Percentiles rank a stretch among this genome's conserved stretches.
Conservation (phyloP, 1,140 invertebrate genomes). For the Lordiphosa mommai region DNA sequence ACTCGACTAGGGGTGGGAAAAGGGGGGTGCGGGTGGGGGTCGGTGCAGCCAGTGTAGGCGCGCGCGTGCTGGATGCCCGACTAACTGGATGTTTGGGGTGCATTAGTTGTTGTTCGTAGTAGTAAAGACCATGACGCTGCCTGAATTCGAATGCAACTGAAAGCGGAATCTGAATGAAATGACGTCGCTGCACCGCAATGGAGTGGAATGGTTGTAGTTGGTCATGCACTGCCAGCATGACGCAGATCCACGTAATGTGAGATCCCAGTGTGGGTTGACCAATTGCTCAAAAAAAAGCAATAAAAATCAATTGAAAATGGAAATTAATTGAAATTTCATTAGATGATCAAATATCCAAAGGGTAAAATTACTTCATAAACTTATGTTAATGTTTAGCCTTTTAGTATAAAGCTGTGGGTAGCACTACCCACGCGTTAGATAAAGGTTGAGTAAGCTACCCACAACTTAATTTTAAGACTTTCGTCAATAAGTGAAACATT, state of each 20-base stretch:
- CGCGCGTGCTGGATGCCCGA: slow-evolving; percentile 60
- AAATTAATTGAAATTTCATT: no score
- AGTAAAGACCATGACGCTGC: slow-evolving; percentile 67
- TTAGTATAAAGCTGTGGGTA: no score
- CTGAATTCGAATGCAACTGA: slow-evolving; percentile 28
- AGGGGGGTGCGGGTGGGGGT: background rate
- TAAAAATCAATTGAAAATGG: no score
- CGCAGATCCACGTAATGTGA: slow-evolving; percentile 10
- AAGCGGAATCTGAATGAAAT: slow-evolving; percentile 55
- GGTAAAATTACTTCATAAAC: no score
- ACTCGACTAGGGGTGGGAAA: background rate
- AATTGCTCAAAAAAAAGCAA: no score
- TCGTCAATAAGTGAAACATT: no score
- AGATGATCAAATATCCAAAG: no score
- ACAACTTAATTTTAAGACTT: no score
- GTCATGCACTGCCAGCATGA: slow-evolving; percentile 4
- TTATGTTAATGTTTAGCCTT: no score
- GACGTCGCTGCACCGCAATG: slow-evolving; percentile 35
- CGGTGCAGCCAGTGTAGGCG: slow-evolving; percentile 20
- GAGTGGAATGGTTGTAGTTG: background rate
- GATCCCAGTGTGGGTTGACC: background rate
- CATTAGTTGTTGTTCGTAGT: slow-evolving; percentile 45
- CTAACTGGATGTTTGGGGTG: slow-evolving; percentile 38
- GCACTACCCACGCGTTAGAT: no score
- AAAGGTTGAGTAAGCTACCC: no score